These are phyloP conservation scores for Zaprionus ghesquierei DNA, from an alignment of 1,140 invertebrate species.

Conservation along the genomic window DNA sequence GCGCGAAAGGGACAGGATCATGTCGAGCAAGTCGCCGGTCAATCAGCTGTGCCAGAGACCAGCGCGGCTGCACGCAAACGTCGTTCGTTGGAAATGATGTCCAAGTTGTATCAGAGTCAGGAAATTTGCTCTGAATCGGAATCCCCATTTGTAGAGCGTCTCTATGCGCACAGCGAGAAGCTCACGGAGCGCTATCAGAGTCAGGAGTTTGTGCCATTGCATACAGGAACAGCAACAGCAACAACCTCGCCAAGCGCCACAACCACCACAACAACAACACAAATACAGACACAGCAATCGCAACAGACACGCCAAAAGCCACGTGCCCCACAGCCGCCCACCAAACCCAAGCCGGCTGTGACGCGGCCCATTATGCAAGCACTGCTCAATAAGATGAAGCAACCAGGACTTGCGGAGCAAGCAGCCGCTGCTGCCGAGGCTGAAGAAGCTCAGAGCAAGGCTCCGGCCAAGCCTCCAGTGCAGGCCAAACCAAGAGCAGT, in stretches of 20 bases:
- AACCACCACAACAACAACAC: slow-evolving; percentile 38
- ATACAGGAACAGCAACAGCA: slow-evolving; percentile 21
- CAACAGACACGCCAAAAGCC: slow-evolving; percentile 58
- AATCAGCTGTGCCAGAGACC: slow-evolving; percentile 50
- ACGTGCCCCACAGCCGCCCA: slow-evolving; percentile 68
- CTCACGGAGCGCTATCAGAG: slow-evolving; percentile 86
- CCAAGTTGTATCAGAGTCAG: slow-evolving; percentile 85
- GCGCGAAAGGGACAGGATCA: slow-evolving; percentile 44
- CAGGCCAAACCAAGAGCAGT: not conserved
- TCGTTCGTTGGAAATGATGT: slow-evolving; percentile 80
- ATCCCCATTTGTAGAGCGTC: slow-evolving; percentile 78
- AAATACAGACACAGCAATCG: slow-evolving; percentile 66
- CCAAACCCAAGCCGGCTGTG: slow-evolving; percentile 73
- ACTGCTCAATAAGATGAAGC: slow-evolving; percentile 76
- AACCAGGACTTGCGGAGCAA: slow-evolving; percentile 66
- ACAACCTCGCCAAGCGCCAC: not conserved
- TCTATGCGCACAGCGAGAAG: slow-evolving; percentile 86
- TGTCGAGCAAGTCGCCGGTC: not conserved
- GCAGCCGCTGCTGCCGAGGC: slow-evolving; percentile 68
- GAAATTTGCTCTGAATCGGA: slow-evolving; percentile 83
- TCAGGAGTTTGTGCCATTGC: slow-evolving; percentile 84
- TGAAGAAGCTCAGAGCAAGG: slow-evolving; percentile 35
- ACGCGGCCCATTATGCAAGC: slow-evolving; percentile 78
- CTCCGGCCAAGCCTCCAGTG: not conserved
- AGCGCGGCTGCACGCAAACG: slow-evolving; percentile 73